Conservation (phyloP, 2,797 vertebrate species). For the Diceros bicornis region DNA sequence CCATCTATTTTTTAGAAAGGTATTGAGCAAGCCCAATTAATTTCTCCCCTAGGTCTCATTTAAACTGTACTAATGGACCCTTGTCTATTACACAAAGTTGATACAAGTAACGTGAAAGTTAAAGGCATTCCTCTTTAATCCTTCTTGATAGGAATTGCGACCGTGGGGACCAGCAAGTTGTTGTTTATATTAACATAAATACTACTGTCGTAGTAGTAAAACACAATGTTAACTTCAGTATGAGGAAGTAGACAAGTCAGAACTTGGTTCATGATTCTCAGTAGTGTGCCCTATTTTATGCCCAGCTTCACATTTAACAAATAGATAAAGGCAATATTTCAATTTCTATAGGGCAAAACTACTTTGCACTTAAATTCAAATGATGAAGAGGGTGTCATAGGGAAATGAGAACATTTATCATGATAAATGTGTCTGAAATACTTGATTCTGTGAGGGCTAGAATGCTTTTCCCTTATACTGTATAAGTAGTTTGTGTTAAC, state of each 20-base stretch:
- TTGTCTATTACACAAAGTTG: not conserved
- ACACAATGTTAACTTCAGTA: not conserved
- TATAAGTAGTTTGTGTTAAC: not conserved
- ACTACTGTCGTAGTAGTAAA: constrained; percentile 19
- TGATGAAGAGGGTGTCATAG: not conserved
- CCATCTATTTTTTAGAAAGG: not conserved
- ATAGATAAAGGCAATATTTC: not conserved
- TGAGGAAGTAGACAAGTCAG: not conserved
- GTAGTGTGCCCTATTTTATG: not conserved
- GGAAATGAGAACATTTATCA: constrained; percentile 58
- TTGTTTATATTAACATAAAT: constrained; percentile 11
- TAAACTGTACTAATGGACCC: not conserved
- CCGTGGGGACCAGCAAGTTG: not conserved
- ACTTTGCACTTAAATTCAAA: not conserved
- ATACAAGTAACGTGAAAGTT: constrained; percentile 5
- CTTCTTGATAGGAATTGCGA: not conserved
- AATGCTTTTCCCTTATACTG: not conserved
- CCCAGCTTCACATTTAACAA: not conserved
- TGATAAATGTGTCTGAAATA: constrained; percentile 55
- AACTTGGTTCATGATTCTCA: not conserved
- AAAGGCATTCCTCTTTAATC: not conserved
- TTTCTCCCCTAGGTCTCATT: not conserved
- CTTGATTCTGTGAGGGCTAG: constrained; percentile 20
- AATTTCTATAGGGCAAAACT: not conserved
- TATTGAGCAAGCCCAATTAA: not conserved